Evolutionary conservation across 2,797 vertebrate genomes (phyloP), one percentile per base, ranked within the genome.

Genomic region (Ciconia nigra): DNA sequence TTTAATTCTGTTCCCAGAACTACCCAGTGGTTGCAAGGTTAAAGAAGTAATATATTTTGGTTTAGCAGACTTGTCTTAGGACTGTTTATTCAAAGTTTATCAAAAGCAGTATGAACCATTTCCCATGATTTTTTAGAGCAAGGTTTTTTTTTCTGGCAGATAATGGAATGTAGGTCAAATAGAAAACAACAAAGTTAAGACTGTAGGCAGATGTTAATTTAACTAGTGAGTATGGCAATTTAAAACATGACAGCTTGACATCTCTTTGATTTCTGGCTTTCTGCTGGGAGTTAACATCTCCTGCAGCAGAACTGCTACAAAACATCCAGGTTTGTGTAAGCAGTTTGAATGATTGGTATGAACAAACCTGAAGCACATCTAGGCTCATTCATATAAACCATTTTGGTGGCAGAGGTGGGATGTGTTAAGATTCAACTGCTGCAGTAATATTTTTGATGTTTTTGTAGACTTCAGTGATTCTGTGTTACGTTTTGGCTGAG

Each of bases 1-100:
- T 91, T 94, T 71, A 46, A 31, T 88, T 83, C 49, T 46, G 11
- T 85, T 94, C 41, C 71, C 84, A 83, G 57, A 78, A 67, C 24
- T 65, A 72, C 5, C 8, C 21, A 11, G 31, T 81, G 46, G 54
- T n/a, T 87, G 22, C 69, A 90, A 95, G 82, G 72, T 90, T 95
- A 81, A 95, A 87, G 28, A 54, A 83, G 42, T 67, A 42, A 81
- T 91, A 54, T 51, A 57, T 86, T 94, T 93, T 58, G 15, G 20
- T 91, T 91, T 74, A 77, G 57, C 13, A 62, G 51, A 69, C 61
- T 83, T 86, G 41, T 73, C 63, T 77, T 46, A 72, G 31, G 35
- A 67, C 47, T 91, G 72, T 89, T 93, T 93, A 71, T 83, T 78
- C 46, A 80, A 78, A 42, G 26, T 81, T 95, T 92, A 83, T 95